Evolutionary conservation across 92 coral and sea anemone species (phyloP).

Genomic region (Phenganax stokvisi): DNA sequence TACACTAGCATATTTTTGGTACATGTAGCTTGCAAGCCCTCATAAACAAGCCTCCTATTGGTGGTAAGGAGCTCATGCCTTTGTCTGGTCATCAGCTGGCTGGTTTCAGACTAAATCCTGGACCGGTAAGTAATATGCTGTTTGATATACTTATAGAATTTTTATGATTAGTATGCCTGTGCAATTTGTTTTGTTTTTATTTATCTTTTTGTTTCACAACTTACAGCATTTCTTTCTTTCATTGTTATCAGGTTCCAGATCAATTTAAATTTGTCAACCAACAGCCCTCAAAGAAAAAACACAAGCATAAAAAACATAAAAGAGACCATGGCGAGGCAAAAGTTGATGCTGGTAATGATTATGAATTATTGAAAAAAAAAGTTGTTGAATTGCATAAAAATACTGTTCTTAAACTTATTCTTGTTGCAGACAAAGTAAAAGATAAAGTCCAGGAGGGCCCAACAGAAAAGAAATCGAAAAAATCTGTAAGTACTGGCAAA

Average conservation of each 20-base stretch:
- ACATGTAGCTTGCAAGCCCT: constrained; percentile 69
- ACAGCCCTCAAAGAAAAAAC: constrained; percentile 86
- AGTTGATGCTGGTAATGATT: constrained; percentile 7
- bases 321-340: constrained; percentile 45
- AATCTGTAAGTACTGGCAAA: constrained; percentile 58
- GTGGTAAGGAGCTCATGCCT: constrained; percentile 88
- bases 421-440: constrained; percentile 1
- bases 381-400: not conserved
- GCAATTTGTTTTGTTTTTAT: too few species aligned
- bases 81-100: constrained; percentile 86
- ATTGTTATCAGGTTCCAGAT: constrained; percentile 71
- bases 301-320: constrained; percentile 89
- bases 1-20: not conserved
- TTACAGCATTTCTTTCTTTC: constrained; percentile 5
- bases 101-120: constrained; percentile 96
- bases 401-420: not conserved
- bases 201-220: not conserved
- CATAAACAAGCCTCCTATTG: constrained; percentile 96
- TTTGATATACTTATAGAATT: not conserved
- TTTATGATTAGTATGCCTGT: too few species aligned
- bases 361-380: not conserved
- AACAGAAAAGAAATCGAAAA: constrained; percentile 74
- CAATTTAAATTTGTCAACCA: constrained; percentile 92
- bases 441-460: constrained; percentile 59
- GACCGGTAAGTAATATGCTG: constrained; percentile 65